Base-by-base conservation (phyloP, 2,797 vertebrate species). In the Danio tinwini region DNA sequence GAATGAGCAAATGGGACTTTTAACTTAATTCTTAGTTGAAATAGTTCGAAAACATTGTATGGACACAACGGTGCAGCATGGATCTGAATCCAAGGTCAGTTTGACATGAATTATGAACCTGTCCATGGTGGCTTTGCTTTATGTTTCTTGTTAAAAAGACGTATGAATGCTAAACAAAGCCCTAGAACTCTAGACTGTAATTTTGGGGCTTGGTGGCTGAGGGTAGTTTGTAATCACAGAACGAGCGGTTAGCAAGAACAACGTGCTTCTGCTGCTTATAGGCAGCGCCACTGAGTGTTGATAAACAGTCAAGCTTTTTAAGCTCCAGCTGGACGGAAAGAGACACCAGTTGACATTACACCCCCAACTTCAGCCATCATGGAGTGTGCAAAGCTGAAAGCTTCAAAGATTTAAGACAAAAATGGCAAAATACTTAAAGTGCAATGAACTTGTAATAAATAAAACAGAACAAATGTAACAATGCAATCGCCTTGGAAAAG, bases 1-100 rank as follows among this genome's bases (percentile, higher is more conserved):
- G 65, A 85, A 78, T 78, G 85, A 58, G 76, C 71, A 85, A 12
- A 81, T 69, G 59, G 64, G 78, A 80, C 50, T 81, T 91, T 91
- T 90, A 89, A 91, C 87, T 86, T 86, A 74, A 77, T 16, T 81
- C 86, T 87, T 81, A 88, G 68, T 82, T 65, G 59, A 74, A 86
- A 72, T 75, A 81, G 85, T 42, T 47, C 70, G 73, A 84, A 82
- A 81, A 59, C 71, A 50, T 58, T 63, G 78, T 44, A 61, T 61
- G 53, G 39, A 76, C 7, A 45, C 42, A 78, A 49, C 81, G 71
- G 78, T 62, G 61, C 16, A 49, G 14, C 14, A 10, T 29, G 7
- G 71, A 75, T 75, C 76, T 67, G 78, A 74, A 64, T 61, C 73
- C 65, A 80, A 55, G 69, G 76, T 76, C 64, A 17, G 53, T 52